Conservation (phyloP, 2,888 invertebrate genomes). For the Molanna angustata region DNA sequence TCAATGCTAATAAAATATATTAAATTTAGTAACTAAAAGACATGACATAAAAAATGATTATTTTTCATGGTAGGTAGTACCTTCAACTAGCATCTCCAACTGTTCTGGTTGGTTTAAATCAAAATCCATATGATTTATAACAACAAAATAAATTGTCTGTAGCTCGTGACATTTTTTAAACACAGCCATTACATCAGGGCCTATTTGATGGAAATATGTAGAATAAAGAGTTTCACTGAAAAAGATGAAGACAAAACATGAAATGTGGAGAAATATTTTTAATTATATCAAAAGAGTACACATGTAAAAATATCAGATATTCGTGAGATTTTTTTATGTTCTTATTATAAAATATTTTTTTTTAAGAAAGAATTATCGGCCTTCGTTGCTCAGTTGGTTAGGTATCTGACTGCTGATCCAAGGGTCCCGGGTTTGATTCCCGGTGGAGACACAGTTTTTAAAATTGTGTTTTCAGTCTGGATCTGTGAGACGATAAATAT, state of each 20-base stretch:
- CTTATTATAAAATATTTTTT: neutral
- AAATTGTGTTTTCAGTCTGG: too few relatives aligned
- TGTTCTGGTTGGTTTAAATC: constrained; percentile 42
- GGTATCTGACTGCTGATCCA: too few relatives aligned
- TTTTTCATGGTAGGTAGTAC: too few relatives aligned
- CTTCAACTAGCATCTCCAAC: constrained; percentile 42
- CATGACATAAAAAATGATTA: too few relatives aligned
- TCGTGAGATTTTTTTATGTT: neutral
- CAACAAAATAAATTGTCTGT: constrained; percentile 45
- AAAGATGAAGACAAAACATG: too few relatives aligned
- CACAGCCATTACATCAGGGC: constrained; percentile 44
- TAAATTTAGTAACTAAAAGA: too few relatives aligned
- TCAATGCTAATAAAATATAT: too few relatives aligned
- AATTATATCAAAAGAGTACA: neutral
- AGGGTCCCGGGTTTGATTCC: too few relatives aligned
- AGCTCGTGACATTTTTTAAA: constrained; percentile 49
- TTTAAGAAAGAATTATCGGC: too few relatives aligned
- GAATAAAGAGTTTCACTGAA: constrained; percentile 48
- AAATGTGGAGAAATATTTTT: neutral
- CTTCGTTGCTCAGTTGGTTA: too few relatives aligned
- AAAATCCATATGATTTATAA: constrained; percentile 46
- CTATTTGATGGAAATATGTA: constrained; percentile 39
- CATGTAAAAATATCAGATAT: neutral
- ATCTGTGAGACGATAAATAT: too few relatives aligned
- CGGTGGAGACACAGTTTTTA: too few relatives aligned